Percentiles rank a stretch among this genome's conserved stretches.
These are phyloP conservation scores for Beris morrisii DNA, from an alignment of 2,888 invertebrate genomes.

Conservation along the genomic window DNA sequence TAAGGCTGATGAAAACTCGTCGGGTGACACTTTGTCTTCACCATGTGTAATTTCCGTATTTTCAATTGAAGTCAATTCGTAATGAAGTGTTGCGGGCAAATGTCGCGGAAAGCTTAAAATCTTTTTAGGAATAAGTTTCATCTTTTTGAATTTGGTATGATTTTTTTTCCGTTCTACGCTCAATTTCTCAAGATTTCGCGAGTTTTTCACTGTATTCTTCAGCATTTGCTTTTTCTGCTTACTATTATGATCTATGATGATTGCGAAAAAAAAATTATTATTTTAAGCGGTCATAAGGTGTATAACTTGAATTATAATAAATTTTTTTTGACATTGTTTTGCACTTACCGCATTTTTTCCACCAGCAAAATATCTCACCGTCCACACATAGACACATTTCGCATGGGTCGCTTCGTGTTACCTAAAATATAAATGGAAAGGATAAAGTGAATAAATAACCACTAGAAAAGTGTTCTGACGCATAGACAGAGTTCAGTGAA, in stretches of 20 bases:
- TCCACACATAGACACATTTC: conserved; percentile 67
- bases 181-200: neutral
- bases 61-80: conserved; percentile 22
- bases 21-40: too few species aligned
- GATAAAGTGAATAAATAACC: conserved; percentile 22
- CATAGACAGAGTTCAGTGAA: conserved; percentile 25
- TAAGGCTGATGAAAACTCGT: too few species aligned
- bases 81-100: conserved; percentile 37
- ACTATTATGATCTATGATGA: conserved; percentile 8
- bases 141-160: conserved; percentile 29
- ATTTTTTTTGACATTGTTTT: conserved; percentile 12
- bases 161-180: conserved; percentile 18
- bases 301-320: neutral
- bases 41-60: neutral
- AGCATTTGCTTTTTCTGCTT: conserved; percentile 25
- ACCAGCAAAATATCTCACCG: conserved; percentile 69
- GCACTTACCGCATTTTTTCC: conserved; percentile 59
- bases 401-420: conserved; percentile 63
- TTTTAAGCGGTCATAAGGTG: conserved; percentile 3
- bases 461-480: conserved; percentile 12
- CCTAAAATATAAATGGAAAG: conserved; percentile 55
- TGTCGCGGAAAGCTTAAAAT: conserved; percentile 39
- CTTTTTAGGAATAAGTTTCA: conserved; percentile 36
- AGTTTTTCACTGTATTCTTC: conserved; percentile 22
- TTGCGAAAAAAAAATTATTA: conserved; percentile 8